Evolutionary conservation across 2,113 vertebrate species (phyloP), one percentile per base, ranked within the genome.

Genomic region (Recurvirostra avosetta): DNA sequence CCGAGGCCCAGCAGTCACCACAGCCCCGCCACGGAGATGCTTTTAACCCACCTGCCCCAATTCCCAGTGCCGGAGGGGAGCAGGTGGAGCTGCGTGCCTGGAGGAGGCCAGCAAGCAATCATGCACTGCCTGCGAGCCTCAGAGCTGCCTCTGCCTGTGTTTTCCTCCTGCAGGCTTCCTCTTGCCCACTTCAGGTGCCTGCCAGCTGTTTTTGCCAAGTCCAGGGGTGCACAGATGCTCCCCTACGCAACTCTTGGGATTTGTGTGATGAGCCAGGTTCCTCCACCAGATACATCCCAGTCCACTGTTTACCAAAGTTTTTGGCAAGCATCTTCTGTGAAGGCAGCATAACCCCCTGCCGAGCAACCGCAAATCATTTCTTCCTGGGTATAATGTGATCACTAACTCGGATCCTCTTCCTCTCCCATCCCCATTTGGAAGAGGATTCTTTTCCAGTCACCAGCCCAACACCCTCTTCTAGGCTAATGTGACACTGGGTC

Each of bases 41-140:
- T 81, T 80, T 73, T 65, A 74, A 34, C 55, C 36, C 40, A 55
- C 11, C 65, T 50, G 8, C 59, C 32, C 58, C 32, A 17, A 17
- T 59, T 77, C 2, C 12, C 36, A 52, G 65, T 47, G 40, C 38
- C 0, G 0, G 14, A 53, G 18, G 3, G 20, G 4, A 55, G 38
- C 38, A 73, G 72, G n/a, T 55, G 32, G 52, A 58, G 21, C 32
- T 87, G 38, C 29, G 25, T 32, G 18, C 55, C 55, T 8, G 22
- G 36, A 73, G 36, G 85, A 81, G 52, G 47, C 18, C 90, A 80
- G 49, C 20, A 32, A 68, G 43, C 3, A n/a, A 36, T 52, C 38
- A 15, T 10, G 34, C 40, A 5, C 40, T 50, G 77, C 19, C 45
- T 66, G 43, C 1, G 2, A 78, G 59, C 36, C n/a, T 41, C 55